phyloP scores from a whole-genome alignment of 1,140 invertebrate species.

The Drosophila kohkoa region DNA sequence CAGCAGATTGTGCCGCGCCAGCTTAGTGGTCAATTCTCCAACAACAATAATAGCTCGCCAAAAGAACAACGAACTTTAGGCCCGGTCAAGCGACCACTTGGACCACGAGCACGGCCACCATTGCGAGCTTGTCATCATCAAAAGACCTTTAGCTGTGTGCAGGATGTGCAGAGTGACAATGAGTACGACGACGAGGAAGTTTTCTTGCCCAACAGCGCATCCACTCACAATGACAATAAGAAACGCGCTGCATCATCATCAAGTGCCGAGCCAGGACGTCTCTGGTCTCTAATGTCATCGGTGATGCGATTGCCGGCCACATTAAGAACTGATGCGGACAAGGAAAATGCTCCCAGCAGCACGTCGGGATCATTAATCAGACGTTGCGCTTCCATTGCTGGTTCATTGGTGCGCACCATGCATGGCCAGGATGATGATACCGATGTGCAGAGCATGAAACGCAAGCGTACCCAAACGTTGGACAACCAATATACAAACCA shows the following conservation, averaged over 20 bases:
- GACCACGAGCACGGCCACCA: slow-evolving; percentile 55
- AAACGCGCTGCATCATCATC: slow-evolving; percentile 11
- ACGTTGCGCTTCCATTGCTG: slow-evolving; percentile 78
- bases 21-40: slow-evolving; percentile 53
- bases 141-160: slow-evolving; percentile 53
- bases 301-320: slow-evolving; percentile 70
- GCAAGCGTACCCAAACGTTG: slow-evolving; percentile 75
- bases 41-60: slow-evolving; percentile 13
- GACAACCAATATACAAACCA: slow-evolving; percentile 58
- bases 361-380: slow-evolving; percentile 60
- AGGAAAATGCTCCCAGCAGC: slow-evolving; percentile 39
- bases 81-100: slow-evolving; percentile 15
- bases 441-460: slow-evolving; percentile 63
- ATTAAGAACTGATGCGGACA: slow-evolving; percentile 37
- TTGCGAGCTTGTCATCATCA: slow-evolving; percentile 49
- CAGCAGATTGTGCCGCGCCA: slow-evolving; percentile 55
- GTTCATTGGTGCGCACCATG: slow-evolving; percentile 67
- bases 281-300: slow-evolving; percentile 75
- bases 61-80: not conserved
- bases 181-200: slow-evolving; percentile 60
- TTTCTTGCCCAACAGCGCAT: slow-evolving; percentile 60
- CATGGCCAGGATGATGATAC: slow-evolving; percentile 47
- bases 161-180: slow-evolving; percentile 55
- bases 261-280: slow-evolving; percentile 39
- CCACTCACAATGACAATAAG: slow-evolving; percentile 63